Conservation (phyloP, 2,888 invertebrate genomes). For the Entomobrya proxima region DNA sequence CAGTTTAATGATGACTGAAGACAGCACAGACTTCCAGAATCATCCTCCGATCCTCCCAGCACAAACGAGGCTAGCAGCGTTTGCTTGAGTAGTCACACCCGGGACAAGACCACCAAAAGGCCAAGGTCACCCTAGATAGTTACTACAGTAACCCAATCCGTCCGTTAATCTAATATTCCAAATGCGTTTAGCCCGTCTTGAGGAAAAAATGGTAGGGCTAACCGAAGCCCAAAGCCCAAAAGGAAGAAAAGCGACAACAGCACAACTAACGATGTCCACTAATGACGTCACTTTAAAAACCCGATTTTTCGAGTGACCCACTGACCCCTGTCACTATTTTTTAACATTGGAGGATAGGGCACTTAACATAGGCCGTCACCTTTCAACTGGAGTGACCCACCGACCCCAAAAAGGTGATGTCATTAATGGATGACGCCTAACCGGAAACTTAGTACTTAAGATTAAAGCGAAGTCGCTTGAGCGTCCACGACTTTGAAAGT, state of each 20-base stretch:
- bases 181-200: conserved; percentile 92
- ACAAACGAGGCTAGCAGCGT: no score
- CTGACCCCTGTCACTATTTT: no score
- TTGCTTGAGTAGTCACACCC: conserved; percentile 96
- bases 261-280: conserved; percentile 99
- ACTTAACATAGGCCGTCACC: no score
- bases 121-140: conserved; percentile 98
- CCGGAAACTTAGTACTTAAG: conserved; percentile 98
- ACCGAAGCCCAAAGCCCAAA: conserved; percentile 96
- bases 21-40: no score
- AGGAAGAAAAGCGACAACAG: conserved; percentile 93
- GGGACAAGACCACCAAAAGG: conserved; percentile 99
- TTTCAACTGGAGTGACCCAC: no score
- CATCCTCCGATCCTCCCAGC: no score
- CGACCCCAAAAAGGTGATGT: no score
- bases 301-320: no score
- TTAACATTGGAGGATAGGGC: no score
- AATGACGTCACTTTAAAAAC: no score
- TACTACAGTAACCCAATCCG: conserved; percentile 99
- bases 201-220: conserved; percentile 95
- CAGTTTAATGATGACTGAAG: no score
- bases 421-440: no score
- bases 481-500: conserved; percentile 98
- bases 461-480: conserved; percentile 94
- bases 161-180: conserved; percentile 98